Percentiles rank a stretch among this genome's conserved stretches.
Conservation (phyloP, 2,888 invertebrate genomes). For the Rotaria socialis region DNA sequence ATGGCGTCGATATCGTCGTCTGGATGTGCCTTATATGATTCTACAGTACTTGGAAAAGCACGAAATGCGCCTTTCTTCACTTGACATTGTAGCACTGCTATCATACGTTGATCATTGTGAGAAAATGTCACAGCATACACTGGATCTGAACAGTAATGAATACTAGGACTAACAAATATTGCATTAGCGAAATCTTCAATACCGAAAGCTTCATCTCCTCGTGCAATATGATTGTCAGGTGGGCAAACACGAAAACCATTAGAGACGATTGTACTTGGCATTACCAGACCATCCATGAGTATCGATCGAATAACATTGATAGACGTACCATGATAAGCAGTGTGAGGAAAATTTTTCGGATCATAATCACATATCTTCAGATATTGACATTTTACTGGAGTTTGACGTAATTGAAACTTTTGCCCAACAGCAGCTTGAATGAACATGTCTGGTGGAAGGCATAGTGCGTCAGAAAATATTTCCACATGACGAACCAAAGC, state of each 20-base stretch:
- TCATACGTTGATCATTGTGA: neutral
- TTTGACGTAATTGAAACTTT: neutral
- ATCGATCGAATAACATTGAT: neutral
- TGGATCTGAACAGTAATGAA: neutral
- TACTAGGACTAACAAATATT: neutral
- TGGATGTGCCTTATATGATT: neutral
- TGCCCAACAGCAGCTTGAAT: neutral
- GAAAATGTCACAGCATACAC: neutral
- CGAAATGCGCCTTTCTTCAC: neutral
- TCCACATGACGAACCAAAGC: neutral
- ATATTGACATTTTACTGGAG: neutral
- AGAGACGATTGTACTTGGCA: neutral
- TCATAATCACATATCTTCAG: neutral
- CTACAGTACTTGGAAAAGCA: neutral
- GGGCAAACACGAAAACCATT: neutral
- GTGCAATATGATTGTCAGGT: neutral
- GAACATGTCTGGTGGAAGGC: neutral
- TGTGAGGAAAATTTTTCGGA: neutral
- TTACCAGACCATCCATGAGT: neutral
- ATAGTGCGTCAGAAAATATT: neutral
- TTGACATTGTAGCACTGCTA: neutral
- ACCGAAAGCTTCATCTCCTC: neutral
- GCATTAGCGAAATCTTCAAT: neutral
- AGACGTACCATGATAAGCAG: conserved; percentile 22
- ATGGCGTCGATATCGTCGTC: neutral